Conservation (phyloP, 2,797 vertebrate species). For the Halcyon chelicuti region DNA sequence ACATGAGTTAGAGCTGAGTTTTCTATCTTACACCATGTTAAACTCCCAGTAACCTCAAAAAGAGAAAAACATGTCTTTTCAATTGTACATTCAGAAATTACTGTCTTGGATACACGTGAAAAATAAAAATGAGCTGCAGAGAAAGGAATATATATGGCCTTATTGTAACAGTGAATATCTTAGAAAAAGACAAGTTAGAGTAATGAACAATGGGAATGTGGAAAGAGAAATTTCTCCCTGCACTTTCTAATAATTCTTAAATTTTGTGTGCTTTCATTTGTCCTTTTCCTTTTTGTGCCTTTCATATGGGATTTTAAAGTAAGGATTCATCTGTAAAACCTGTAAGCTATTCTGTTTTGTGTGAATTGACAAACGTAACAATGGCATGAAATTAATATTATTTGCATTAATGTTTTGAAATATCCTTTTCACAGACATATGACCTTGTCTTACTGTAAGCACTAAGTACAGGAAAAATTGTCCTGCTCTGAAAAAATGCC, state of each 20-base stretch:
- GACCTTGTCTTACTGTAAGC: neutral
- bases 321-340: neutral
- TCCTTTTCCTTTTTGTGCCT: neutral
- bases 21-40: constrained; percentile 1
- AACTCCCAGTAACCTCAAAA: constrained; percentile 50
- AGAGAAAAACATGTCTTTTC: constrained; percentile 33
- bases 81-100: neutral
- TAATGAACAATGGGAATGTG: neutral
- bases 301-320: neutral
- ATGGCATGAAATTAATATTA: neutral
- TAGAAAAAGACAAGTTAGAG: neutral
- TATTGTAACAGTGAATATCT: neutral
- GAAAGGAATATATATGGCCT: neutral
- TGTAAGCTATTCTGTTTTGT: neutral
- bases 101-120: neutral
- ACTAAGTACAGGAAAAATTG: neutral
- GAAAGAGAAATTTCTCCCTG: neutral
- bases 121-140: neutral
- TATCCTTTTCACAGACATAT: neutral
- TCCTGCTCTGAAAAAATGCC: neutral
- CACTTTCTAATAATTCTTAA: neutral
- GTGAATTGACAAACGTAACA: neutral
- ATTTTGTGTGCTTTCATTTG: neutral
- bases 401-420: neutral
- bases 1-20: constrained; percentile 19